phyloP scores from a whole-genome alignment of 2,888 invertebrate species.

The Agrotis clavis region DNA sequence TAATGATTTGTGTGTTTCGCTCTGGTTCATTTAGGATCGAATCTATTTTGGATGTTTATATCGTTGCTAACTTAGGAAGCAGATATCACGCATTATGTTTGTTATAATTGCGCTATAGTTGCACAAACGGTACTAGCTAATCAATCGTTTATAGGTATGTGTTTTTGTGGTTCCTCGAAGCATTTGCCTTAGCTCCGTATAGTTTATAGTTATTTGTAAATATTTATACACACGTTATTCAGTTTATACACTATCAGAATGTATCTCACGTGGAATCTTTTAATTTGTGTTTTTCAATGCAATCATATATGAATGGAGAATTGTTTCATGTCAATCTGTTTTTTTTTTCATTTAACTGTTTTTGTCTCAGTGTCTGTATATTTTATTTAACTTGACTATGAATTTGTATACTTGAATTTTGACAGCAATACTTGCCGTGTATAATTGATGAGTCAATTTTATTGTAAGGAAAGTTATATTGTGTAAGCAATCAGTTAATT shows the following conservation, averaged over 20 bases:
- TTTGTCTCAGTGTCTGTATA: conserved; percentile 53
- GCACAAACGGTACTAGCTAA: conserved; percentile 48
- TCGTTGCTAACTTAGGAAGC: conserved; percentile 56
- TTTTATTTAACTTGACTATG: conserved; percentile 55
- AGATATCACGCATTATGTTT: conserved; percentile 53
- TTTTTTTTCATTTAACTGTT: conserved; percentile 30
- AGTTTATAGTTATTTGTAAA: conserved; percentile 60
- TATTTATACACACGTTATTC: conserved; percentile 61
- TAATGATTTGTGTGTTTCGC: conserved; percentile 27
- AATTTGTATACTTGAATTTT: conserved; percentile 51
- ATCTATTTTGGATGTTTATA: conserved; percentile 47
- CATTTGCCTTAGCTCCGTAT: conserved; percentile 83
- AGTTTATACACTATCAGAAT: conserved; percentile 40
- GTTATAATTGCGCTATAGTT: conserved; percentile 39
- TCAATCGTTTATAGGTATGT: conserved; percentile 55
- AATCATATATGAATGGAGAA: conserved; percentile 53
- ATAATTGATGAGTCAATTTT: conserved; percentile 66
- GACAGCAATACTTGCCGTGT: conserved; percentile 68
- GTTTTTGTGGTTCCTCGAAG: conserved; percentile 86
- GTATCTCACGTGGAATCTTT: conserved; percentile 66
- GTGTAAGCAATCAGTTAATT: conserved; percentile 58
- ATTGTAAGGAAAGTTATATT: conserved; percentile 65
- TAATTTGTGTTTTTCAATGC: conserved; percentile 61
- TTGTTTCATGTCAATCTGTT: conserved; percentile 26
- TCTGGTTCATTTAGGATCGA: conserved; percentile 37